Evolutionary conservation across 1,140 invertebrate species (phyloP), one percentile per base, ranked within the genome.

Genomic region (Macrotrachela quadricornifera): DNA sequence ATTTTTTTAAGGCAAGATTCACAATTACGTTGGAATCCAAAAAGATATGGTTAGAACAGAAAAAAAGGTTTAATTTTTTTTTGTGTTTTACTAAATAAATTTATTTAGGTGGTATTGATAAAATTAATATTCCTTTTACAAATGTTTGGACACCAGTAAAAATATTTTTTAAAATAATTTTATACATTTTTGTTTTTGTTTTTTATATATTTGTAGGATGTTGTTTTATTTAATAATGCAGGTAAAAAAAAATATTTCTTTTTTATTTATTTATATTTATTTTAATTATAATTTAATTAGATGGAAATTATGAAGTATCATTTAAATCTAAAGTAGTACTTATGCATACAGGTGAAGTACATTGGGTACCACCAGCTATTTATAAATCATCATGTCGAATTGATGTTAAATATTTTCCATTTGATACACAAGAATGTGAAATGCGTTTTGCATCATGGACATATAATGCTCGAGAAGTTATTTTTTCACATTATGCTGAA

Each of bases 181-280:
- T n/a, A n/a, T n/a, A n/a, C n/a, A n/a, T n/a, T n/a, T n/a, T n/a
- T n/a, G n/a, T n/a, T n/a, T n/a, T n/a, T n/a, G n/a, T n/a, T n/a
- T n/a, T n/a, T n/a, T n/a, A 88, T 96, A 69, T 94, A 95, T 78
- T 90, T 97, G 51, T 99, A 92, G 6, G 94, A 99, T 70, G 94
- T 99, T 62, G 94, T 97, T 8, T 8, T 30, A 30, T 30, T 97
- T 70, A 99, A 99, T 76, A 99, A 97, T 30, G 21, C 21, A 30
- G 21, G 91, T 96, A 76, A 78, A 80, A 77, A 12, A 46, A 30
- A 16, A 0, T 14, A 21, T 14, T 48, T 11, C 15, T 30, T 21
- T 17, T 21, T 16, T 15, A 21, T 46, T 41, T 56, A 8, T 4
- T n/a, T 48, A 9, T 37, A 55, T 49, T 10, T 38, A 54, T 17